Conservation (phyloP, 1,140 invertebrate species). For the Drosophila tsacasi region DNA sequence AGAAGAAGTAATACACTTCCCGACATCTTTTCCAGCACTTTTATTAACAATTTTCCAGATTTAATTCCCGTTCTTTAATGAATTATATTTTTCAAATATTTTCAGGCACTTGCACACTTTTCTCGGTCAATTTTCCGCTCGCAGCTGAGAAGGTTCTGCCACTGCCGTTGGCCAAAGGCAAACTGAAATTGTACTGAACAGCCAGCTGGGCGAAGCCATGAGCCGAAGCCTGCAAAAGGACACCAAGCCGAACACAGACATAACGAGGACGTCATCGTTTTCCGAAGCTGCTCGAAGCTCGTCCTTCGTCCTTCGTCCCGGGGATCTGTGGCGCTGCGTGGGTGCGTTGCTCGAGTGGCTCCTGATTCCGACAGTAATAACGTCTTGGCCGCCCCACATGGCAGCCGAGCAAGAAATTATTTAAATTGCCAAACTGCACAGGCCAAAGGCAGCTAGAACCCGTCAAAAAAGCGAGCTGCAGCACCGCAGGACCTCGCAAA, state of each 20-base stretch:
- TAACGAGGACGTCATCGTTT: slow-evolving; percentile 51
- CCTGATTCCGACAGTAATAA: slow-evolving; percentile 74
- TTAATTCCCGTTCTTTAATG: slow-evolving; percentile 7
- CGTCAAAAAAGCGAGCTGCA: slow-evolving; percentile 34
- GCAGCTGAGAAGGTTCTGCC: slow-evolving; percentile 18
- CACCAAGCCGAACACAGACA: slow-evolving; percentile 20
- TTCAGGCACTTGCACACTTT: slow-evolving; percentile 21
- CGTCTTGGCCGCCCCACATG: slow-evolving; percentile 72
- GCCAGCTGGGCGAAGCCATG: slow-evolving; percentile 30
- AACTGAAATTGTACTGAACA: slow-evolving; percentile 66
- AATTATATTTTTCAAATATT: slow-evolving; percentile 29
- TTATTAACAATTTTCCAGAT: slow-evolving; percentile 29
- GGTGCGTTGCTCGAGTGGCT: slow-evolving; percentile 72
- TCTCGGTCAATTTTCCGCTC: slow-evolving; percentile 17
- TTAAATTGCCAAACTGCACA: slow-evolving; percentile 68
- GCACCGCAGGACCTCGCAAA: background rate
- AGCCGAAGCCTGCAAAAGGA: slow-evolving; percentile 46
- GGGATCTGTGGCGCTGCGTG: slow-evolving; percentile 41
- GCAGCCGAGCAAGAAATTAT: slow-evolving; percentile 57
- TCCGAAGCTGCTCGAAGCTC: slow-evolving; percentile 16
- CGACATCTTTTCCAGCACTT: slow-evolving; percentile 11
- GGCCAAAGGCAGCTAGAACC: slow-evolving; percentile 22
- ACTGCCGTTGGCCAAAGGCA: slow-evolving; percentile 64
- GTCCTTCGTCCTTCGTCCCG: slow-evolving; percentile 14
- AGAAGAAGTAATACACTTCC: slow-evolving; percentile 46